These are phyloP conservation scores for Orchestes rusci DNA, from an alignment of 2,888 invertebrate species.

Conservation along the genomic window DNA sequence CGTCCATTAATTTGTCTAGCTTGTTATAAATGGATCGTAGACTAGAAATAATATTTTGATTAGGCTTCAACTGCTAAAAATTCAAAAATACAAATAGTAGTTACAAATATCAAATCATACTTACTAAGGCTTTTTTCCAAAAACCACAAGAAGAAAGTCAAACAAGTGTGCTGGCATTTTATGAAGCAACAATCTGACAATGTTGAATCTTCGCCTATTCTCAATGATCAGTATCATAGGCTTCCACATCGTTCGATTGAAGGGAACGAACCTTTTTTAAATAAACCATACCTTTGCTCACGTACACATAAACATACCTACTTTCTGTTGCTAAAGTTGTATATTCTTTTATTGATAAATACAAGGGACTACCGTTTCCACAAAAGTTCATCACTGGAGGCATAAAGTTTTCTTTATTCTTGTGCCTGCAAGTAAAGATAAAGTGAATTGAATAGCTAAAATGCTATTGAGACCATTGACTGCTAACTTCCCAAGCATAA, in stretches of 20 bases:
- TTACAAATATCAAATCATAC: too few relatives aligned
- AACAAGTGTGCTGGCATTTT: slow-evolving; percentile 28
- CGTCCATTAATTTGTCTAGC: too few relatives aligned
- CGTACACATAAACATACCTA: slow-evolving; percentile 21
- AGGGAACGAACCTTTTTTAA: slow-evolving; percentile 24
- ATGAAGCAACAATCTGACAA: slow-evolving; percentile 27
- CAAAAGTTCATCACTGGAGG: slow-evolving; percentile 30
- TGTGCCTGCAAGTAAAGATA: slow-evolving; percentile 22
- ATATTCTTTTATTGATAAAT: slow-evolving; percentile 27
- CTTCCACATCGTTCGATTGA: slow-evolving; percentile 30
- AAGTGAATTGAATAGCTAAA: too few relatives aligned
- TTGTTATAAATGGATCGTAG: too few relatives aligned
- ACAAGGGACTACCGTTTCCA: slow-evolving; percentile 26
- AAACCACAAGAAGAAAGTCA: slow-evolving; percentile 24
- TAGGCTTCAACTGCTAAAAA: too few relatives aligned
- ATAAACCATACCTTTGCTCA: too few relatives aligned
- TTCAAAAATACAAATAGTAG: too few relatives aligned
- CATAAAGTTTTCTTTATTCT: slow-evolving; percentile 10
- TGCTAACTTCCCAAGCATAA: slow-evolving; percentile 37
- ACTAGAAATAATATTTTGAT: too few relatives aligned
- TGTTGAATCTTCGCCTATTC: slow-evolving; percentile 20
- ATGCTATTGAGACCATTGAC: slow-evolving; percentile 32
- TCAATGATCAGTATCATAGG: slow-evolving; percentile 27
- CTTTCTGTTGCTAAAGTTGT: slow-evolving; percentile 15
- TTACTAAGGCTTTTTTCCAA: slow-evolving; percentile 28